Evolutionary conservation across 2,888 invertebrate species (phyloP), one percentile per base, ranked within the genome.

Genomic region (Aspidiotus destructor): DNA sequence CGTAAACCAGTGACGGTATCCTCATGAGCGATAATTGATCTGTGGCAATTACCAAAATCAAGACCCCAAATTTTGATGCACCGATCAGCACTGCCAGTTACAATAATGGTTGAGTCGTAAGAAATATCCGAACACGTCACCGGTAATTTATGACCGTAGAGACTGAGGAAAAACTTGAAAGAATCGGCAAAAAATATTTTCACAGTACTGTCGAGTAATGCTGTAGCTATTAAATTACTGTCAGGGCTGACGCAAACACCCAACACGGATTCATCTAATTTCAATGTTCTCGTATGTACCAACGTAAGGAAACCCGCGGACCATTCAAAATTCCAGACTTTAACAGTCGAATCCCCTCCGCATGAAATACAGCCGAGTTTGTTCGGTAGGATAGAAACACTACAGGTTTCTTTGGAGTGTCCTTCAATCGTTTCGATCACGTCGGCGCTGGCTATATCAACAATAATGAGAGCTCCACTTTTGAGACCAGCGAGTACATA

Each of bases 21-120:
- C 75, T 97, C 94, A 77, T 99, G 98, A 0, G 96, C 97, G 78
- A 96, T 93, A 73, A 98, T 83, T 0, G 95, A 95, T 75, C 86
- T 86, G 79, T 95, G 97, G 74, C 96, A 97, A 78, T 99, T 96
- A n/a, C 98, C 98, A 77, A 95, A 98, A 79, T 98, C 96, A 79
- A 98, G 83, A 48, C 98, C 98, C 98, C 98, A 99, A 71, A 99
- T 87, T 81, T 97, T 96, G 41, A 98, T 85, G 77, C 92, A 96
- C 54, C 95, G 84, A 80, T 99, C 99, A 0, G 91, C 90, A 3
- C 97, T 96, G 8, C 97, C 98, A 0, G 98, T 96, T 10, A 86
- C 91, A 72, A 98, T 88, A 40, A 98, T 77, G 10, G 84, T 83
- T 0, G 88, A 88, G 77, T 94, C 94, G 73, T 87, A 87, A 13